Evolutionary conservation across 2,113 vertebrate species (phyloP).

Genomic region (Otis tarda): DNA sequence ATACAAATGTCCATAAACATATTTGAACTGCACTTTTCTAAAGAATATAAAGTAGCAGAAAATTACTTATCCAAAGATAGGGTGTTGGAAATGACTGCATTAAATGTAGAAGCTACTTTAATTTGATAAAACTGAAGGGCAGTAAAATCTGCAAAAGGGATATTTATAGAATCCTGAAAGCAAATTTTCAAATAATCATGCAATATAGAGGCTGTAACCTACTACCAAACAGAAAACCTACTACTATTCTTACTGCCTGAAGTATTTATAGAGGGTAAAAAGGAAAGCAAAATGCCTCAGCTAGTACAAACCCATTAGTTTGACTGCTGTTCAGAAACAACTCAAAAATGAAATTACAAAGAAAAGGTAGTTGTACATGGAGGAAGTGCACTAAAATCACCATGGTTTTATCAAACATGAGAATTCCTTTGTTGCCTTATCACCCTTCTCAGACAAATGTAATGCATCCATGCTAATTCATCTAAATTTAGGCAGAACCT

Average conservation of each 20-base stretch:
- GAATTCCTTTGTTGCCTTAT: neutral
- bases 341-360: neutral
- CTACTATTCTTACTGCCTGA: neutral
- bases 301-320: neutral
- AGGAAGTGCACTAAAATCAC: neutral
- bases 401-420: neutral
- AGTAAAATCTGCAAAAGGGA: neutral
- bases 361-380: neutral
- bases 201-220: neutral
- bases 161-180: neutral
- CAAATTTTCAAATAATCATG: neutral
- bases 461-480: neutral
- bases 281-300: neutral
- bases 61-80: neutral
- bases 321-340: neutral
- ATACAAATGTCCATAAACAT: neutral
- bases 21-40: neutral
- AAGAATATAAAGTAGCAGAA: neutral
- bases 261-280: rapidly evolving
- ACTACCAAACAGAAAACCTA: neutral
- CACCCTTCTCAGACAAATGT: neutral
- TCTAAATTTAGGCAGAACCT: neutral
- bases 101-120: neutral
- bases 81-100: neutral
- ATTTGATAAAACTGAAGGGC: neutral